phyloP scores from a whole-genome alignment of 2,888 invertebrate species.

The Protonemura montana region DNA sequence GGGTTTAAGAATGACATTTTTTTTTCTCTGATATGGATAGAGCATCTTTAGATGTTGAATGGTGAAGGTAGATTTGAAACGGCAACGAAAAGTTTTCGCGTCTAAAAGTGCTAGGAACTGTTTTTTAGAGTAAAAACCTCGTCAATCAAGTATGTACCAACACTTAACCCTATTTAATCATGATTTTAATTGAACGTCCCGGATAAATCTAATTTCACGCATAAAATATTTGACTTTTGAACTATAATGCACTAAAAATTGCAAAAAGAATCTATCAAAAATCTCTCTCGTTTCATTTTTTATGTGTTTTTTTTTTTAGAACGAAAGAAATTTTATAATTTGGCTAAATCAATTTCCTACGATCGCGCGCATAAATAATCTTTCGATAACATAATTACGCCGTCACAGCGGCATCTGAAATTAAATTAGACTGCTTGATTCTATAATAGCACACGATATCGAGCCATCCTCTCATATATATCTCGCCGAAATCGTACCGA shows the following conservation, averaged over 20 bases:
- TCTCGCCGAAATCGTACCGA: not conserved
- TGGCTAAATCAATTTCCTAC: not conserved
- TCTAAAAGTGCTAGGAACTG: too few relatives aligned
- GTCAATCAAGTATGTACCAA: too few relatives aligned
- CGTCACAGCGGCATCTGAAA: not conserved
- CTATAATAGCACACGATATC: not conserved
- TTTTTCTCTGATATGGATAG: not conserved
- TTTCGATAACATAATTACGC: not conserved
- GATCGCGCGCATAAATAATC: not conserved
- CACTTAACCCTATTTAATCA: too few relatives aligned
- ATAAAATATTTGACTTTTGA: not conserved
- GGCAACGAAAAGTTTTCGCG: not conserved
- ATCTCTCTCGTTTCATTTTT: too few relatives aligned
- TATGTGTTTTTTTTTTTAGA: too few relatives aligned
- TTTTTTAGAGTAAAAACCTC: too few relatives aligned
- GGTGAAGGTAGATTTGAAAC: not conserved
- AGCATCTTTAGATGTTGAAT: not conserved
- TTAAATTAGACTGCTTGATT: not conserved
- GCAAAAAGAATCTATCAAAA: not conserved
- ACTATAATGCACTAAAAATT: not conserved
- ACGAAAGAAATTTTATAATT: not conserved
- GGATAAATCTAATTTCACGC: not conserved
- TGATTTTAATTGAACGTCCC: not conserved
- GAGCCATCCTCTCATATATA: not conserved
- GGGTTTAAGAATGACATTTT: not conserved